Base-by-base conservation (phyloP, 2,888 invertebrate genomes). In the Apotomis betuletana region DNA sequence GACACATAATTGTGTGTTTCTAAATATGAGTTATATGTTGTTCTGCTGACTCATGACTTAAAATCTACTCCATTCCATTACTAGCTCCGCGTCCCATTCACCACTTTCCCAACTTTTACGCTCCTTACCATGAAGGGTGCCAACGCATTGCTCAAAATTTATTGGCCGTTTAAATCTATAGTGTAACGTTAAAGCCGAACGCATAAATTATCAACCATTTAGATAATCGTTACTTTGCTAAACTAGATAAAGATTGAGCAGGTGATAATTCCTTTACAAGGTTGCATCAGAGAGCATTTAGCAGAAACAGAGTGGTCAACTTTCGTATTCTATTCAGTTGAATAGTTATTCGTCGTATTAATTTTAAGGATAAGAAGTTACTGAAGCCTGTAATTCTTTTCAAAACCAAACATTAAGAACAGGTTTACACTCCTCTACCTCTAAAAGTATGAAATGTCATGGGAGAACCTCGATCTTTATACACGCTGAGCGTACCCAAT, bases 91-190 rank as follows among this genome's bases (percentile, higher is more conserved):
- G 55, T 44, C 41, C 44, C 46, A 69, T 63, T 69, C 69, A 68
- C 58, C 13, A 57, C 70, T 70, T 74, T 70, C 70, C 57, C 59
- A 62, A 67, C 67, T 74, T 62, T 71, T 69, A 81, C 81, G 79
- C 68, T 75, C 57, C 67, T 72, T 68, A 59, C 36, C 68, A 63
- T 59, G 62, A 58, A 63, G 72, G 72, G 72, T 72, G 72, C 46
- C 36, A 27, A 64, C 38, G 58, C 55, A 67, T 67, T 72, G 63
- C 63, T 63, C 46, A 62, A 72, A 61, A 72, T 68, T 72, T 68
- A 72, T 68, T 63, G 61, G 62, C 62, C 52, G 12, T 52, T 54
- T 62, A 52, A 62, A 52, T 57, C 38, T 5, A 63, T 72, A 63
- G 63, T 67, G 51, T 58, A 72, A 68, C 44, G 6, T 46, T 51